Evolutionary conservation across 2,113 vertebrate species (phyloP), one percentile per base, ranked within the genome.

Genomic region (Actinemys pallida): DNA sequence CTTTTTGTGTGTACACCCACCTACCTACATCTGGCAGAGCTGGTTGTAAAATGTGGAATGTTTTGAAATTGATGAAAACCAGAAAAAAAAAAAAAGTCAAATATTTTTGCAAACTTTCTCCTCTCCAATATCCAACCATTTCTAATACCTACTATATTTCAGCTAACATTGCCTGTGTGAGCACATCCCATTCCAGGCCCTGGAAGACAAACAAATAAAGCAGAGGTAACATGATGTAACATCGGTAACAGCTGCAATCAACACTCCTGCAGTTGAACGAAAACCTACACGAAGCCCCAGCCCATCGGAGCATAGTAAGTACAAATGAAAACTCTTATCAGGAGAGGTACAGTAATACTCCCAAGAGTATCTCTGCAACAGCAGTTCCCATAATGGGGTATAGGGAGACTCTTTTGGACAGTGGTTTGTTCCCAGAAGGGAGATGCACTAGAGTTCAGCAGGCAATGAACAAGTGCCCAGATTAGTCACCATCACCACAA

Each of bases 291-390:
- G 4, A 50, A 29, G 81, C 10, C 9, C 1, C 35, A 84, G 49
- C 24, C 12, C 5, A 16, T 39, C 72, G 2, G 5, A 1, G 5
- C 1, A 0, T 0, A 2, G 22, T 19, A 81, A 11, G n/a, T 3
- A 47, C 4, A 81, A 31, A n/a, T 35, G 49, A 35, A 52, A 80
- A 19, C 31, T 80, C 29, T 25, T 20, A 35, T 9, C 14, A 35
- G 29, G 47, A 52, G 49, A 17, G 31, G 49, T 39, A 69, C 49
- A 53, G 10, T 31, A 9, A 5, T 10, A 31, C 27, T 50, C 47
- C 14, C 27, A 50, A 80, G 78, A 10, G 29, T 50, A 20, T 17
- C 47, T 80, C 47, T 80, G 24, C 4, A 31, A 49, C 47, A 62
- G 82, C 76, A 49, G 8, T 9, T 72, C 7, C 29, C 19, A 2